Evolutionary conservation across 2,113 vertebrate genomes (phyloP), one percentile per base, ranked within the genome.

Genomic region (Saccopteryx leptura): DNA sequence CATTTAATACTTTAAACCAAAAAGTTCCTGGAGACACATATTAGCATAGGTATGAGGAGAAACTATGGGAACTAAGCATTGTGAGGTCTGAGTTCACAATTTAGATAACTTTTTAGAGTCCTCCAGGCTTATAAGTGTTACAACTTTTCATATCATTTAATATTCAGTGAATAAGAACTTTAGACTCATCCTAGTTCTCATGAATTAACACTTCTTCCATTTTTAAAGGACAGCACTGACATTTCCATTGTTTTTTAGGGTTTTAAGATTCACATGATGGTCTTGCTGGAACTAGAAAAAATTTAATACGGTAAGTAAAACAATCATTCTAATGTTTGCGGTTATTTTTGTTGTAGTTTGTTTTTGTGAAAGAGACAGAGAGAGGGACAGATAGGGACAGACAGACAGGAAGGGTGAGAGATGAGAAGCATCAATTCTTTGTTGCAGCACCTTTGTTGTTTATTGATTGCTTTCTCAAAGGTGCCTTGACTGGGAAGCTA

Each of bases 1-100:
- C 12, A 15, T 63, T 93, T 94, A 94, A 91, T 69, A 79, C 50
- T 88, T 88, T 39, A 82, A 90, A 66, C 12, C 13, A 80, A 61
- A 95, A 83, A 26, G 10, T 92, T 75, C 17, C 24, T 72, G 0
- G 8, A 90, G 50, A 69, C 2, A 33, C 80, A 21, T 60, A 69
- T 46, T 60, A 92, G 39, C 39, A 39, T 39, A 39, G 9, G 26
- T 79, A 8, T 63, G 24, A 88, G 9, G 21, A 80, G 66, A 92
- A 92, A 88, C 14, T 21, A 6, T 23, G 19, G 71, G 63, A 94
- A 10, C 2, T 52, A 87, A 58, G 18, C 72, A 9, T 48, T 75
- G 0, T 56, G 48, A 79, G 9, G 4, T 71, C n/a, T 66, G 14
- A 9, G 4, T 54, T 90, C 60, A 12, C 33, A 95, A 83, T 48